A percentile compares a stretch with the other conserved stretches of the same genome.
Conservation (phyloP, 2,113 vertebrate genomes). For the Otus sunia region DNA sequence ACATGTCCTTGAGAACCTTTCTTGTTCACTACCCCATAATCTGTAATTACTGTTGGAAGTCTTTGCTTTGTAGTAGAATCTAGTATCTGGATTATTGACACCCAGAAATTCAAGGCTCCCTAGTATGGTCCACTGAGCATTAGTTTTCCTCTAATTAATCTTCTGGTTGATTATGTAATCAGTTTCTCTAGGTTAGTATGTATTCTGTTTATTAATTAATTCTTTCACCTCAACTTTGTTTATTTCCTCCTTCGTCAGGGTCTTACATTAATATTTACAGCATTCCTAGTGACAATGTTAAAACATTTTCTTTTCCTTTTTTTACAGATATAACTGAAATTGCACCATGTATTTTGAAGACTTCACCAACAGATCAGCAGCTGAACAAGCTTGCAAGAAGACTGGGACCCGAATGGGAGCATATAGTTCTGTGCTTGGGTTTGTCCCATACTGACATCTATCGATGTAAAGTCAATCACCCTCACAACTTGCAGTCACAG, state of each 20-base stretch:
- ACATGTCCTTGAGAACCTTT: background rate
- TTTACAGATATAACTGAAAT: constrained; percentile 67
- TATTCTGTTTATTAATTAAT: background rate
- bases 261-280: background rate
- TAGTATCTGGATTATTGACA: background rate
- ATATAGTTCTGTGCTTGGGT: constrained; percentile 83
- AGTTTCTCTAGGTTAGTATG: background rate
- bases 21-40: background rate
- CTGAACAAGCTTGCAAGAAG: constrained; percentile 81
- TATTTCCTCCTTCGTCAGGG: background rate
- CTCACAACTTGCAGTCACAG: constrained; percentile 80
- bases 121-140: background rate
- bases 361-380: constrained; percentile 83
- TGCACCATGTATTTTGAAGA: constrained; percentile 67
- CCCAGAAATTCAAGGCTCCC: background rate
- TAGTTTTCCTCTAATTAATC: background rate
- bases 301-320: background rate
- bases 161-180: background rate
- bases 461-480: constrained; percentile 84
- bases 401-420: constrained; percentile 87
- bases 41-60: background rate
- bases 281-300: background rate
- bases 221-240: background rate
- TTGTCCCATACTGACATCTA: constrained; percentile 81
- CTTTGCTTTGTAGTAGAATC: background rate